These are phyloP conservation scores for Pogonophryne albipinna DNA, from an alignment of 2,797 vertebrate genomes.

Conservation along the genomic window DNA sequence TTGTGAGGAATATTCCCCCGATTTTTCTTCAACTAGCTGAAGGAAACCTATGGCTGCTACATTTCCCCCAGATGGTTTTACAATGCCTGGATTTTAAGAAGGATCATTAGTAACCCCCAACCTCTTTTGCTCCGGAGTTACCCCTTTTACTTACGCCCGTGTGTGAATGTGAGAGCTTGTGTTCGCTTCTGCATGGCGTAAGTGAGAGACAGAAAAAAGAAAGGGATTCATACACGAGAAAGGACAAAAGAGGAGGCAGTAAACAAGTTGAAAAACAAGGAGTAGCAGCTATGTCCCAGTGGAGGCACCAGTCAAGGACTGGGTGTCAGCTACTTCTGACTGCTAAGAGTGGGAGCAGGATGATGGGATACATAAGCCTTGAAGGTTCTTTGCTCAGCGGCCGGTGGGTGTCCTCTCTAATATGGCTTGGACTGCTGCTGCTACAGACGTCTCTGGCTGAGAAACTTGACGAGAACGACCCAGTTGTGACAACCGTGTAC, in stretches of 20 bases:
- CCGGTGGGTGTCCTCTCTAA: conserved; percentile 80
- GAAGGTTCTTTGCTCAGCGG: conserved; percentile 75
- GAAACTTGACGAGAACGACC: conserved; percentile 95
- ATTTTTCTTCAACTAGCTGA: conserved; percentile 78
- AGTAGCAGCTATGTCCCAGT: conserved; percentile 85
- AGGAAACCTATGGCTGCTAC: conserved; percentile 78
- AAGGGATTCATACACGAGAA: conserved; percentile 18
- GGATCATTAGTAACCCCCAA: conserved; percentile 62
- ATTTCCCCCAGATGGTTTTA: conserved; percentile 58
- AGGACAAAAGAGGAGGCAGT: conserved; percentile 39
- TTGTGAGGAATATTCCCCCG: conserved; percentile 83
- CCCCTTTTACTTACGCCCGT: conserved; percentile 16
- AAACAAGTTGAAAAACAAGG: conserved; percentile 36
- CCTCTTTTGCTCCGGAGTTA: conserved; percentile 30
- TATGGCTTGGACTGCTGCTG: conserved; percentile 82
- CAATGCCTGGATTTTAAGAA: conserved; percentile 87
- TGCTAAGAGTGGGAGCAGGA: conserved; percentile 82
- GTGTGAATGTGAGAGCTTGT: conserved; percentile 36
- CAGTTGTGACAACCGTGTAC: conserved; percentile 91
- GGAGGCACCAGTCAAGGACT: conserved; percentile 76
- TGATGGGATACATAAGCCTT: conserved; percentile 81
- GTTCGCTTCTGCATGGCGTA: conserved; percentile 48
- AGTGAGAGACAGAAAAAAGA: conserved; percentile 43
- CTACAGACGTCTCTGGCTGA: conserved; percentile 85
- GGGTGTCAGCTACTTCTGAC: conserved; percentile 79